Evolutionary conservation across 35 echinoderm and acorn worm species (phyloP).

Genomic region (Stichopus chloronotus): DNA sequence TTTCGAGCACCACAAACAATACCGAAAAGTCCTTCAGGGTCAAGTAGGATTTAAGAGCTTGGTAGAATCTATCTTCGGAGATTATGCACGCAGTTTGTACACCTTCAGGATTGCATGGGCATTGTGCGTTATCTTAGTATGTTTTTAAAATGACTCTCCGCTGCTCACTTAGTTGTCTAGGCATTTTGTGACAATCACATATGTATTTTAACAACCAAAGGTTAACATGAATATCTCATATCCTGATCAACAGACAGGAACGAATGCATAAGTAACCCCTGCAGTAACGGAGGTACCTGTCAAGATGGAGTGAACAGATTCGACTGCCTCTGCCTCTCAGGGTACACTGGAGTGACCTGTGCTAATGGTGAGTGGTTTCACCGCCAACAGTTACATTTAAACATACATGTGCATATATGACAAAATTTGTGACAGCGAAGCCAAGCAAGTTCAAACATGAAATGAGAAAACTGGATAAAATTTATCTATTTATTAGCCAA

Average conservation of each 20-base stretch:
- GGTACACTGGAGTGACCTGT: slow-evolving; percentile 64
- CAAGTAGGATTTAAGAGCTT: too few relatives aligned
- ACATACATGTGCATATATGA: background rate
- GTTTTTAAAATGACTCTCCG: too few relatives aligned
- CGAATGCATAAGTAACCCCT: slow-evolving; percentile 53
- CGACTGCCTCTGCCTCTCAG: slow-evolving; percentile 43
- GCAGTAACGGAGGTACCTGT: slow-evolving; percentile 44
- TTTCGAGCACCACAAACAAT: too few relatives aligned
- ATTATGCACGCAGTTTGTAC: too few relatives aligned
- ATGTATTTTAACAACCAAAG: too few relatives aligned
- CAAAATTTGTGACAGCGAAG: background rate
- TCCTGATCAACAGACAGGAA: background rate
- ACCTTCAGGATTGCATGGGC: too few relatives aligned
- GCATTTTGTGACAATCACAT: too few relatives aligned
- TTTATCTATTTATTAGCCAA: background rate
- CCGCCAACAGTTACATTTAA: background rate
- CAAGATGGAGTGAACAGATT: slow-evolving; percentile 32
- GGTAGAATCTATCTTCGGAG: too few relatives aligned
- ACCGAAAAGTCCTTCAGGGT: too few relatives aligned
- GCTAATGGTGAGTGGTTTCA: slow-evolving; percentile 53
- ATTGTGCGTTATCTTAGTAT: too few relatives aligned
- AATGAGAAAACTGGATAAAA: background rate
- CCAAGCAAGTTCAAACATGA: background rate
- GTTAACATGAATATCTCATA: too few relatives aligned
- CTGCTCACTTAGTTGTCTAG: too few relatives aligned